Base-by-base conservation (phyloP, 2,797 vertebrate genomes). In the Danio albolineatus region DNA sequence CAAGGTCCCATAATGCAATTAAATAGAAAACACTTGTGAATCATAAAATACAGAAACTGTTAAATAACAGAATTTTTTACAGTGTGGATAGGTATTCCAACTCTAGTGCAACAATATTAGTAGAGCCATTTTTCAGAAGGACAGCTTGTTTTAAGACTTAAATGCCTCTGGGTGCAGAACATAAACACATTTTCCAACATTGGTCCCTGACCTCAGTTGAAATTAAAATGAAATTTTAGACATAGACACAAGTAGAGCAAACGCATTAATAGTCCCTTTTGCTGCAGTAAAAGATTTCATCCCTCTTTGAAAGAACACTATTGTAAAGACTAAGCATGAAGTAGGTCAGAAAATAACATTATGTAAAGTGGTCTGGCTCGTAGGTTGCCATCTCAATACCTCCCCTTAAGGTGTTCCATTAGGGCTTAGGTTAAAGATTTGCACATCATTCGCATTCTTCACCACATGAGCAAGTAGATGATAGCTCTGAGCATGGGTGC, bases 71-170 rank as follows among this genome's bases (percentile, higher is more conserved):
- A 28, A 28, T 28, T 28, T 28, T 28, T 28, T 28, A 28, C 28
- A 28, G 28, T 28, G 28, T 28, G 28, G 28, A 28, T 28, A 28
- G 28, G 3, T 28, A 28, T 49, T 74, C 10, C 57, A 60, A 39
- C 43, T 60, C 38, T 38, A 16, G 39, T 48, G 10, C 56, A 64
- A 41, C 12, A 17, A 53, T 13, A n/a, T 54, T 10, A 7, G 36
- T 14, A 67, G 65, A 46, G n/a, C 49, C n/a, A 9, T 10, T 61
- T 73, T 74, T 28, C 57, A 61, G 49, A 61, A 54, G 19, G 8
- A 64, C 73, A 51, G 49, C 3, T 60, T 61, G 28, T 28, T 49
- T 13, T 13, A 76, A 43, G 14, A 36, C 49, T 6, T 5, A 39
- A 41, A 54, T 38, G 66, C 66, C 48, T 69, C 39, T 69, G 16